Evolutionary conservation across 2,888 invertebrate genomes (phyloP), one percentile per base, ranked within the genome.

Genomic region (Elmis aenea): DNA sequence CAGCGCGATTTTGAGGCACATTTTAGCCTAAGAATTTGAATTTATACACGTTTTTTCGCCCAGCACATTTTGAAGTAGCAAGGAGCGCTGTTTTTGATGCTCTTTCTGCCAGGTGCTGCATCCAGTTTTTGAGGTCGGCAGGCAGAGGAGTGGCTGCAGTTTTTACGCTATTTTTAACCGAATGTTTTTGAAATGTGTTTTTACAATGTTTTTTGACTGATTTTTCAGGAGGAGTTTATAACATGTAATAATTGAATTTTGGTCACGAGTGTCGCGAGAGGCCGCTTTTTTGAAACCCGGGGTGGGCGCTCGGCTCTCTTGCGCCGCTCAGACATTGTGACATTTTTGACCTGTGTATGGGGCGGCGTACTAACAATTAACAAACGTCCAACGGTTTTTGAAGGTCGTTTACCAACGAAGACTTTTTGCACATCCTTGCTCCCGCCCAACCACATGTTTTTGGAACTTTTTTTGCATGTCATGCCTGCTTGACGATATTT

Each of bases 321-420:
- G 61, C 64, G 62, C 50, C 60, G 58, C 68, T 66, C 66, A 65
- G 69, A 70, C 79, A 77, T 79, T 83, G 83, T 84, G 84, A 83
- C 84, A 84, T 81, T 83, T 83, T 84, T 84, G 72, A 75, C 80
- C 81, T 84, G 83, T 85, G 84, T 82, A 83, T 83, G 84, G 84
- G 84, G 83, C 83, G 77, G 77, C 82, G 83, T 82, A 81, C 79
- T 76, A 75, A 62, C 58, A 62, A 55, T 52, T 58, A 53, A 57
- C 49, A 52, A 68, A 74, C 73, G 73, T 72, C 73, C 74, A 73
- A 68, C 72, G 72, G 71, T 72, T 74, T 74, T 73, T 81, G 80
- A 80, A 76, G 79, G 81, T 81, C 81, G 81, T 82, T 81, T 76
- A 48, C 33, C 70, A 66, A 66, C 67, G 68, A 64, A 57, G 55